Base-by-base conservation (phyloP, 2,888 invertebrate species). In the Drosophila neutralis region DNA sequence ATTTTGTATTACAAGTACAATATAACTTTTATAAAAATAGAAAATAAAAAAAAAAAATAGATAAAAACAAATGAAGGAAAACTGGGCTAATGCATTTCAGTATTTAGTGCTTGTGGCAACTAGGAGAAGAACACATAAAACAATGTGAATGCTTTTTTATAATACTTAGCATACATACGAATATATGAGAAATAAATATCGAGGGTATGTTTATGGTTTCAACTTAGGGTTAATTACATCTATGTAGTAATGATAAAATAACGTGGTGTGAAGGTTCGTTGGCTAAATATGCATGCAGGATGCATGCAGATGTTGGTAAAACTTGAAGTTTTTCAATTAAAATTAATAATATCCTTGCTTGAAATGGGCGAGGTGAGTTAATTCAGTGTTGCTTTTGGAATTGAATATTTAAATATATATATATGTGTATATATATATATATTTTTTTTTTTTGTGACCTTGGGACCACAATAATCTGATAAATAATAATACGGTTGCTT, bases 111-210 rank as follows among this genome's bases (percentile, higher is more conserved):
- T 40, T 31, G 4, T 33, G 60, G 33, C 62, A 38, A 48, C 38
- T 60, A 29, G 29, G 29, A 45, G 40, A 61, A 38, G n/a, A 35
- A 53, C 15, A 27, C 18, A 63, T 31, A 52, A 52, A 54, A 70
- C 11, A 69, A 51, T 71, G 49, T 73, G 73, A 67, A 74, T 77
- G 62, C 42, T 58, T 74, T 45, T 33, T 33, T 18, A 29, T 78
- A 78, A 77, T 77, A 78, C 79, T 78, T 64, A 65, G 38, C 13
- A 67, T 49, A 64, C 29, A 61, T 53, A 69, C 35, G 35, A 31
- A 18, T 42, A 45, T 40, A 66, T 74, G 75, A 75, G 53, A 79
- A 61, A 78, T 78, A 78, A 78, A 78, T 78, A 79, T 79, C 59
- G 57, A 69, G 60, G 53, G 21, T 21, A 54, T 61, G 51, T 59